Conservation (phyloP, 2,888 invertebrate species). For the Horisme vitalbata region DNA sequence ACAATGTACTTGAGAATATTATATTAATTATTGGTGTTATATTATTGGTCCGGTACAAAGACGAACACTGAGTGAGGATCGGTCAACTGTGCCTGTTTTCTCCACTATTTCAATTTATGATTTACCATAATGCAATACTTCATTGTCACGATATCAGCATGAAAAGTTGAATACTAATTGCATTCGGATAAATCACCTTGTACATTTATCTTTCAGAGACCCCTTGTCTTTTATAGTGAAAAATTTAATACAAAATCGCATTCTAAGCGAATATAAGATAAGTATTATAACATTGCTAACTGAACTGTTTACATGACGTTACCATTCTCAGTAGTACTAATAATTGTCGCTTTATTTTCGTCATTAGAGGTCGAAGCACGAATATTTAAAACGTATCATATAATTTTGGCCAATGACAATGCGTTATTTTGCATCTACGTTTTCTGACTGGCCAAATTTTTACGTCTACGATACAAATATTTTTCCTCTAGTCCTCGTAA, state of each 20-base stretch:
- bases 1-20: slow-evolving; percentile 9
- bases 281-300: not conserved
- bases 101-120: not conserved
- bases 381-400: no score
- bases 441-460: no score
- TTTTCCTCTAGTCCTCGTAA: no score
- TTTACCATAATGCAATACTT: not conserved
- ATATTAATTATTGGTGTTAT: slow-evolving; percentile 10
- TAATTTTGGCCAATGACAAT: no score
- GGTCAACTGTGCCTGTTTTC: not conserved
- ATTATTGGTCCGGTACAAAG: slow-evolving; percentile 16
- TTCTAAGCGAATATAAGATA: slow-evolving; percentile 49
- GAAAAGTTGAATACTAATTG: no score
- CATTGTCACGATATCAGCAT: no score
- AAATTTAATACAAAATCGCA: slow-evolving; percentile 33
- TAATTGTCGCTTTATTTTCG: no score
- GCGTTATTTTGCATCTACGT: no score
- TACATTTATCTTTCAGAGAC: not conserved
- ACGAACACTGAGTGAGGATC: slow-evolving; percentile 4
- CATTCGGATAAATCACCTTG: not conserved
- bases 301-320: no score
- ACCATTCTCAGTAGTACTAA: no score
- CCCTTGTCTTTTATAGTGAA: not conserved
- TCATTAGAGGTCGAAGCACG: no score
- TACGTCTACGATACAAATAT: no score